These are phyloP conservation scores for Trachythela sp. DNA, from an alignment of 64 coral and sea anemone species.

Conservation along the genomic window DNA sequence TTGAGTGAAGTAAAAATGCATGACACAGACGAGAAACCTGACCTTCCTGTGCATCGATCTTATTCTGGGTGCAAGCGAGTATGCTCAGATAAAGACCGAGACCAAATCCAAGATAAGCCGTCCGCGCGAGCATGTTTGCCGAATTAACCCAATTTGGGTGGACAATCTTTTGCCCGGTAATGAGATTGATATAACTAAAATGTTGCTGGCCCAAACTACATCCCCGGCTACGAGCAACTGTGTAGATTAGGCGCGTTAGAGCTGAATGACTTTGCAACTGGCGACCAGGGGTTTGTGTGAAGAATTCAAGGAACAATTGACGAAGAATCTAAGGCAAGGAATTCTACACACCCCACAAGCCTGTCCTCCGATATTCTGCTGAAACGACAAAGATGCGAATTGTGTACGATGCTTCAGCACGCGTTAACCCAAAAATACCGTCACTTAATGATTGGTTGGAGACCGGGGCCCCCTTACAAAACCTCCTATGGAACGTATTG, in stretches of 20 bases:
- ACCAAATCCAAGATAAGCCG: neutral
- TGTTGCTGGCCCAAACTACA: neutral
- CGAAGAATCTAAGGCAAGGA: neutral
- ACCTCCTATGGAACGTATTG: neutral
- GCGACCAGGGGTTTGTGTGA: neutral
- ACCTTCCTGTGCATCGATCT: neutral
- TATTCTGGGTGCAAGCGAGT: neutral
- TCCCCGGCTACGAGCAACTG: neutral
- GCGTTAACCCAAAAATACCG: neutral
- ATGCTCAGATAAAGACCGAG: neutral
- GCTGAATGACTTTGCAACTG: neutral
- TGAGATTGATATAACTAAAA: neutral
- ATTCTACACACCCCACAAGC: neutral
- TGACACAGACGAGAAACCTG: neutral
- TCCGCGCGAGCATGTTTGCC: neutral
- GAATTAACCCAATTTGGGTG: neutral
- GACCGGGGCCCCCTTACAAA: neutral
- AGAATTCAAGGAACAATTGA: neutral
- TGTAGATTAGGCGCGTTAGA: neutral
- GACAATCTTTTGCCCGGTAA: neutral
- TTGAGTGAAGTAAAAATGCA: neutral
- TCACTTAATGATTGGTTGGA: neutral
- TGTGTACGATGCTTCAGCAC: neutral
- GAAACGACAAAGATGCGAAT: neutral
- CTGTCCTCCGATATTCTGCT: neutral